Conservation (phyloP, 2,888 invertebrate genomes). For the Cataglyphis altisquamis region DNA sequence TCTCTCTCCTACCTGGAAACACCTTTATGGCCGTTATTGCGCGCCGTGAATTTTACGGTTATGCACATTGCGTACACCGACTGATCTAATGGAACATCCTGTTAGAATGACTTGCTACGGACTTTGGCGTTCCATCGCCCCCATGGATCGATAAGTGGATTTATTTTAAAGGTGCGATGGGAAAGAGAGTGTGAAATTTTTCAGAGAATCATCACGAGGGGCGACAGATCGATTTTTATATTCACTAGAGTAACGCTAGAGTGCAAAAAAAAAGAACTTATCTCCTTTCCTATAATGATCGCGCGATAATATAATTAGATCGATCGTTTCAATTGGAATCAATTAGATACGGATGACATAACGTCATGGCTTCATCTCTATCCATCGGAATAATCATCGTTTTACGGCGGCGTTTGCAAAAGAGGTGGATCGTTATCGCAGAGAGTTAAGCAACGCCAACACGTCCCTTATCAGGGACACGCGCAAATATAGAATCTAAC, state of each 20-base stretch:
- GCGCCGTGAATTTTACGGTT: conserved; percentile 41
- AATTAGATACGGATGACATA: not conserved
- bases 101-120: not conserved
- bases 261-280: not conserved
- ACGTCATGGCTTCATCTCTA: not conserved
- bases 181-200: not conserved
- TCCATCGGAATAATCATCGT: not conserved
- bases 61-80: conserved; percentile 45
- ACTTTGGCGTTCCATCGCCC: not conserved
- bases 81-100: conserved; percentile 34
- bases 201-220: not conserved
- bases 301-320: not conserved
- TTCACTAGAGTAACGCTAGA: too few species aligned
- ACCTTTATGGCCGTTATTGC: conserved; percentile 40
- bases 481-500: conserved; percentile 29
- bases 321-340: not conserved
- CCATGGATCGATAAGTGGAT: conserved; percentile 10
- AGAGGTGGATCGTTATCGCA: conserved; percentile 32
- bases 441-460: conserved; percentile 1
- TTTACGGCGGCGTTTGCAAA: not conserved
- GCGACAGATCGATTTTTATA: not conserved
- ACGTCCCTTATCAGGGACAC: conserved; percentile 37
- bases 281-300: not conserved
- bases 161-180: conserved; percentile 14
- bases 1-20: conserved; percentile 18